Evolutionary conservation across 2,113 vertebrate genomes (phyloP).

Genomic region (Brachyhypopomus gauderio): DNA sequence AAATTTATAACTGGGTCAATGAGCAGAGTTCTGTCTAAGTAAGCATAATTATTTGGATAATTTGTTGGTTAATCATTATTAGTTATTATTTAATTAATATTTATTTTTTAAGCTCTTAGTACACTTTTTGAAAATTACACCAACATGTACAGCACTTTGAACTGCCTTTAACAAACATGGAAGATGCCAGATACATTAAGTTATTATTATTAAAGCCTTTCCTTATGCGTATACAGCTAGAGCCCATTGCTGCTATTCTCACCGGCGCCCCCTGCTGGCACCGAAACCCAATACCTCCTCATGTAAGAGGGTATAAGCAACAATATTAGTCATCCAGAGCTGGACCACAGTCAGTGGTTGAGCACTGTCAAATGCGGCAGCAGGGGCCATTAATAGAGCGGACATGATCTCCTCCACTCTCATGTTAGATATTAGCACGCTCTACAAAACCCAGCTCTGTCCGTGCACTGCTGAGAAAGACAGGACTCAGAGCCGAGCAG

Average conservation of each 20-base stretch:
- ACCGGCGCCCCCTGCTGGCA: slow-evolving; percentile 13
- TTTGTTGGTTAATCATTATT: too few species aligned
- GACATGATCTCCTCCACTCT: slow-evolving; percentile 17
- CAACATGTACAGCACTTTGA: too few species aligned
- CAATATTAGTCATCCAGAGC: slow-evolving; percentile 35
- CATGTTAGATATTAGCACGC: neutral
- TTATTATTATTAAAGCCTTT: too few species aligned
- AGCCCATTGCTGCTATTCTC: neutral
- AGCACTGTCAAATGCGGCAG: slow-evolving; percentile 14
- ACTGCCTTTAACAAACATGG: too few species aligned
- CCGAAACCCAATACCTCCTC: slow-evolving; percentile 6
- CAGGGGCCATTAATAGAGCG: slow-evolving; percentile 4
- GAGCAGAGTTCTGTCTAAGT: too few species aligned
- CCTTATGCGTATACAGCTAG: too few species aligned
- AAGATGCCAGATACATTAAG: too few species aligned
- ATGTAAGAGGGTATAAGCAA: slow-evolving; percentile 14
- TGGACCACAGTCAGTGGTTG: neutral
- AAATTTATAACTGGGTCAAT: neutral
- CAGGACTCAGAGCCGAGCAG: neutral
- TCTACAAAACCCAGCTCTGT: neutral
- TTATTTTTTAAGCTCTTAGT: too few species aligned
- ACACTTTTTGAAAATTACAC: too few species aligned
- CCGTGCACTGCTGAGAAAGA: neutral
- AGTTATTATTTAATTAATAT: too few species aligned
- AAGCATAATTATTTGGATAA: too few species aligned